Conservation (phyloP, 2,113 vertebrate genomes). For the Capricornis sumatraensis region DNA sequence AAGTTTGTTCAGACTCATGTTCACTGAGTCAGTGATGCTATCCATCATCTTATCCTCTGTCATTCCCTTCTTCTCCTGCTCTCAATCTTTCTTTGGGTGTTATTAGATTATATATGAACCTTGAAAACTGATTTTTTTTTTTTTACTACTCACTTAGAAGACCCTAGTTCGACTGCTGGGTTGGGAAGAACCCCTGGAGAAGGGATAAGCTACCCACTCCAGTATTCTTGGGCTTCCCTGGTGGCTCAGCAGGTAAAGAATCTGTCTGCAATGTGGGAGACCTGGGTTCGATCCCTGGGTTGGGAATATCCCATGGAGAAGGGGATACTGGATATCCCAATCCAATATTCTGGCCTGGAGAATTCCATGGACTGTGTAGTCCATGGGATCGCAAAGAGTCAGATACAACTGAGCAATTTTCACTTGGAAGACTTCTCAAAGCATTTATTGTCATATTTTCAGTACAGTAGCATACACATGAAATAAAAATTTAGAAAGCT, state of each 20-base stretch:
- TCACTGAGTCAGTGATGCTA: background rate
- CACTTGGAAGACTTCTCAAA: background rate
- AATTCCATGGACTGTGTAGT: background rate
- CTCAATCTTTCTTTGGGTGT: background rate
- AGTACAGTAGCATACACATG: background rate
- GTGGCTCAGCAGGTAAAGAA: background rate
- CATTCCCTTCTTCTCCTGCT: background rate
- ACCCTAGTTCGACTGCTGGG: accelerated
- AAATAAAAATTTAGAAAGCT: background rate
- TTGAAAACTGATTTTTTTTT: background rate
- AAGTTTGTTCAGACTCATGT: background rate
- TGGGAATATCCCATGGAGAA: background rate
- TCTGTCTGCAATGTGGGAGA: background rate
- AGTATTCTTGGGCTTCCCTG: background rate
- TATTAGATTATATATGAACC: background rate
- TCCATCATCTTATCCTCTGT: background rate
- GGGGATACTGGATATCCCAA: background rate
- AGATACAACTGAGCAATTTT: background rate
- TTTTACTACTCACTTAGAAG: background rate
- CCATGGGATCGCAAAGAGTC: background rate
- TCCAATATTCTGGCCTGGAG: background rate
- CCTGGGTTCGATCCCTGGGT: background rate
- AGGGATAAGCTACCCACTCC: background rate
- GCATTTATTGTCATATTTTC: background rate
- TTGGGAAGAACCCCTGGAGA: background rate